Conservation (phyloP, 1,140 invertebrate species). For the Anastrepha ludens region DNA sequence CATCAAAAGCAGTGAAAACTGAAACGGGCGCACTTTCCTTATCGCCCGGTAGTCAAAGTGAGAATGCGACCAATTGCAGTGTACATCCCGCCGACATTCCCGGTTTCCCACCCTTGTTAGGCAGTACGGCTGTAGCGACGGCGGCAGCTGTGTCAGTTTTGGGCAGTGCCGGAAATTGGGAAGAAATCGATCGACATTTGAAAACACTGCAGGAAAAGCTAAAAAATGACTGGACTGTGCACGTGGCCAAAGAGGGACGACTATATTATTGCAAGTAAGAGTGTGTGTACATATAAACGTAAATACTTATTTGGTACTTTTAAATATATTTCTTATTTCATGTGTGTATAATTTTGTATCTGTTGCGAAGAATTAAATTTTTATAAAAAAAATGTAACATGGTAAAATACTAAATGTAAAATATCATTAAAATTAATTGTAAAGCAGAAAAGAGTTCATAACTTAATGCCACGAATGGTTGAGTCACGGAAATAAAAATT, state of each 20-base stretch:
- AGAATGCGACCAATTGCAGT: slow-evolving; percentile 61
- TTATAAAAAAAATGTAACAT: too few relatives aligned
- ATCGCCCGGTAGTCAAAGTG: slow-evolving; percentile 64
- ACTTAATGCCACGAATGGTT: neutral
- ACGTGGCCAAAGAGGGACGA: slow-evolving; percentile 82
- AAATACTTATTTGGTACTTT: too few relatives aligned
- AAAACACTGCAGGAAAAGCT: slow-evolving; percentile 76
- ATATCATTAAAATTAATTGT: too few relatives aligned
- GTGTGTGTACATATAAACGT: neutral
- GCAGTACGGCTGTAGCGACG: slow-evolving; percentile 48
- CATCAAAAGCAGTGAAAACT: slow-evolving; percentile 3
- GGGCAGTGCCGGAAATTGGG: slow-evolving; percentile 66
- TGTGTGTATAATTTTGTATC: too few relatives aligned
- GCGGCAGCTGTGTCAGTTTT: slow-evolving; percentile 57
- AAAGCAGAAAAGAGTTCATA: neutral
- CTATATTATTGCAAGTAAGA: slow-evolving; percentile 87
- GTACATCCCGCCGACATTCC: neutral
- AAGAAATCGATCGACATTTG: slow-evolving; percentile 73
- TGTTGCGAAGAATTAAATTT: too few relatives aligned
- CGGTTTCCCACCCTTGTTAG: neutral
- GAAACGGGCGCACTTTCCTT: slow-evolving; percentile 55
- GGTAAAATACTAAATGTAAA: too few relatives aligned
- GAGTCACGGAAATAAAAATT: neutral
- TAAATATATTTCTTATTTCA: too few relatives aligned
- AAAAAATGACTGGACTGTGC: slow-evolving; percentile 82